These are phyloP conservation scores for Hypsibius dujardini DNA, from an alignment of 1,140 invertebrate genomes.

Conservation along the genomic window DNA sequence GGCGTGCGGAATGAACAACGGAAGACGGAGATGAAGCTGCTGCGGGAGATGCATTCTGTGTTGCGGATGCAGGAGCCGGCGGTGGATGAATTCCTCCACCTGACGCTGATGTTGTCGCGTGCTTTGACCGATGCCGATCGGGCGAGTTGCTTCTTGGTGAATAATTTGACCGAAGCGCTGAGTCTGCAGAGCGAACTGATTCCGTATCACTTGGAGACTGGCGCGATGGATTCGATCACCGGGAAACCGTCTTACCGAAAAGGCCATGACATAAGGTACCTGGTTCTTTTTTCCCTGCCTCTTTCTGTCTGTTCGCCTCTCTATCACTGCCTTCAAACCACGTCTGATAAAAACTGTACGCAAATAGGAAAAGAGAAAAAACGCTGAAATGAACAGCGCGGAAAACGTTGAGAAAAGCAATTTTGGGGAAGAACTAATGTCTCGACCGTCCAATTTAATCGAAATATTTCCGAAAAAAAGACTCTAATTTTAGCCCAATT, in stretches of 20 bases:
- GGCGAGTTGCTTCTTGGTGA: neutral
- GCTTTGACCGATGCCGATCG: constrained; percentile 12
- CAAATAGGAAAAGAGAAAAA: no score
- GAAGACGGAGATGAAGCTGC: neutral
- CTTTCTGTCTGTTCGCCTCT: no score
- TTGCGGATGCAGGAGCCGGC: neutral
- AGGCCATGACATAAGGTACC: constrained; percentile 6
- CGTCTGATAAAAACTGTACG: no score
- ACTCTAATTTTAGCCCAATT: no score
- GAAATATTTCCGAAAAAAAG: no score
- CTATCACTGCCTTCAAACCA: no score
- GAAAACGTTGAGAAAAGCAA: no score
- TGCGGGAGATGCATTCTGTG: neutral
- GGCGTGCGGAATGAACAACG: neutral
- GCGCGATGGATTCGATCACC: neutral
- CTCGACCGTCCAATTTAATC: no score
- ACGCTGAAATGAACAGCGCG: no score
- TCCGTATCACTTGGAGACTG: neutral
- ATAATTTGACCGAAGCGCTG: neutral
- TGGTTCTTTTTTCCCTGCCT: no score
- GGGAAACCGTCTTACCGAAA: neutral
- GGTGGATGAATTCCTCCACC: constrained; percentile 6
- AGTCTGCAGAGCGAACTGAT: neutral
- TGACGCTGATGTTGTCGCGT: neutral
- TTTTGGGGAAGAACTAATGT: no score